Percentiles rank a stretch among this genome's conserved stretches.
These are phyloP conservation scores for Lepidothrix coronata DNA, from an alignment of 2,113 vertebrate genomes.

Conservation along the genomic window DNA sequence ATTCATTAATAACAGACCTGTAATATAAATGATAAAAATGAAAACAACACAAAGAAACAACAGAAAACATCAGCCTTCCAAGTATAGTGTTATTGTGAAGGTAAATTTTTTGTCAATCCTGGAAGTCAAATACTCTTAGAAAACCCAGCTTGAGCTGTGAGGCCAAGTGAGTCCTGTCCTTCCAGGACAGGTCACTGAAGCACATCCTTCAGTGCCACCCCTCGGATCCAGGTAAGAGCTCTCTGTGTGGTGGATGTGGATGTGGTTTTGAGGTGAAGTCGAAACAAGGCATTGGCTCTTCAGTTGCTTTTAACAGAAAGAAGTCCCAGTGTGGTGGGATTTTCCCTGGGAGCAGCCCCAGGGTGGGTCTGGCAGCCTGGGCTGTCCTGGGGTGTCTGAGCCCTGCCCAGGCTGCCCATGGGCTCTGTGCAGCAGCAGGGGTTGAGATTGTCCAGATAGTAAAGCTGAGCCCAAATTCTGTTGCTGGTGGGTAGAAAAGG, in stretches of 20 bases:
- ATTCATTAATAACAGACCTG: slow-evolving; percentile 41
- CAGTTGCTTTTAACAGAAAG: neutral
- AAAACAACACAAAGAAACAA: neutral
- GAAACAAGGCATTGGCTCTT: neutral
- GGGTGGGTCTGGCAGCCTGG: neutral
- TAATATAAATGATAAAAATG: slow-evolving; percentile 43
- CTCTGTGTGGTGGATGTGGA: neutral
- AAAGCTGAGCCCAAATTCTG: neutral
- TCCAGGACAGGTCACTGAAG: neutral
- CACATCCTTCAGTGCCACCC: neutral
- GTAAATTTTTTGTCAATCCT: neutral
- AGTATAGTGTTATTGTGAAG: neutral
- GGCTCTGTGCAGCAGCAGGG: fast-evolving
- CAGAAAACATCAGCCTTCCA: neutral
- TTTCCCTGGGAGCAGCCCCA: fast-evolving
- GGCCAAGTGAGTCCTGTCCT: neutral
- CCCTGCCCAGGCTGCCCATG: neutral
- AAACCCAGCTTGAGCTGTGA: no score
- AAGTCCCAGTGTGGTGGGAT: no score
- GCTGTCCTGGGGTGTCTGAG: fast-evolving
- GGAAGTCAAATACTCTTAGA: fast-evolving
- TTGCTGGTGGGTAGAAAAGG: neutral
- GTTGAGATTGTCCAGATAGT: neutral
- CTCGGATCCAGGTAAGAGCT: neutral
- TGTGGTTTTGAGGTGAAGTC: neutral